phyloP scores from a whole-genome alignment of 2,113 vertebrate genomes.

The Scomber scombrus region DNA sequence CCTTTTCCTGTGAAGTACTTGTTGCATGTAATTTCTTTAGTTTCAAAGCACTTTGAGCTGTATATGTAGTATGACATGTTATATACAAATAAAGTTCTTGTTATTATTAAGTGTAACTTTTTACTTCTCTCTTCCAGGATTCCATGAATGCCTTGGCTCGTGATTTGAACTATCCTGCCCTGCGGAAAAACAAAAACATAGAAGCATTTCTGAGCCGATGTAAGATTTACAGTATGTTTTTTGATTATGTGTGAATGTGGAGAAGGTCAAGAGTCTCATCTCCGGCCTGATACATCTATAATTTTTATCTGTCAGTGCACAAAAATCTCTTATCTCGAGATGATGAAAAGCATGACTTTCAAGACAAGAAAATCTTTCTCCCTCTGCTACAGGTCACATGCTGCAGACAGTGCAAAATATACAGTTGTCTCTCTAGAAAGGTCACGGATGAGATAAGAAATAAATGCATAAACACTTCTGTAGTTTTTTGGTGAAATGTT shows the following conservation, averaged over 20 bases:
- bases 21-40: no score
- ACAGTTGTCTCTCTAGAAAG: not conserved
- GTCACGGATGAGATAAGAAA: not conserved
- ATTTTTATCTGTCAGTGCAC: not conserved
- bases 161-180: conserved; percentile 82
- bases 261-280: not conserved
- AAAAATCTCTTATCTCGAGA: not conserved
- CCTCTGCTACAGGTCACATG: no score
- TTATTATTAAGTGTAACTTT: not conserved
- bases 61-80: not conserved
- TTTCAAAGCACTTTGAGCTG: no score
- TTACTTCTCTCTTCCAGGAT: conserved; percentile 77
- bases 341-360: not conserved
- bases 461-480: not conserved
- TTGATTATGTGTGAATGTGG: not conserved
- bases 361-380: no score
- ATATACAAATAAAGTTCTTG: no score
- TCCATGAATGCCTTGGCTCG: conserved; percentile 83
- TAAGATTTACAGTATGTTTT: conserved; percentile 60
- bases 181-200: conserved; percentile 87
- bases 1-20: no score
- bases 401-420: not conserved
- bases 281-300: not conserved
- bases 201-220: conserved; percentile 84
- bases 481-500: not conserved